These are phyloP conservation scores for Scartelaos histophorus DNA, from an alignment of 2,113 vertebrate genomes.

Conservation along the genomic window DNA sequence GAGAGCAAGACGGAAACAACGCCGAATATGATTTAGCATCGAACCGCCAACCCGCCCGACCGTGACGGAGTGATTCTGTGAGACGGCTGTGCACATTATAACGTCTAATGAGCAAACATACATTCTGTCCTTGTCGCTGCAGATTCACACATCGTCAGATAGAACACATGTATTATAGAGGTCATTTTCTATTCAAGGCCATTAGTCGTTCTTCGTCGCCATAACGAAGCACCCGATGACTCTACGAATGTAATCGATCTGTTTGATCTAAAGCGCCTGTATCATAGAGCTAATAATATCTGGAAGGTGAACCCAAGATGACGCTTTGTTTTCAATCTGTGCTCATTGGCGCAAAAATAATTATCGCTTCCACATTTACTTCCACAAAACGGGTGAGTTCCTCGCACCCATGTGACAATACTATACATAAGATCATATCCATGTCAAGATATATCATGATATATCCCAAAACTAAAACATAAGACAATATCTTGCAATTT, in stretches of 20 bases:
- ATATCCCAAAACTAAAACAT: no score
- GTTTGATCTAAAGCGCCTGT: neutral
- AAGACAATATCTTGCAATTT: no score
- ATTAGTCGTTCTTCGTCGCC: conserved; percentile 10
- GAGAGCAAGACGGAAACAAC: neutral
- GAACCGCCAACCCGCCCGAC: neutral
- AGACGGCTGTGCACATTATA: neutral
- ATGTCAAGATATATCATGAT: no score
- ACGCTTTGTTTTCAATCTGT: no score
- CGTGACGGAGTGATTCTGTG: neutral
- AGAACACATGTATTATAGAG: neutral
- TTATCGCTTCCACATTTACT: no score
- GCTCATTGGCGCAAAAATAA: no score
- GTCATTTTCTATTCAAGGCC: conserved; percentile 1
- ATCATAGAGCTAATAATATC: no score
- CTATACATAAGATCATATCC: no score
- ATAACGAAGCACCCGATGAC: conserved; percentile 6
- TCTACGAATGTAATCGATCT: conserved; percentile 24
- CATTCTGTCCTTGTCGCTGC: neutral
- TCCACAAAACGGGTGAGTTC: no score
- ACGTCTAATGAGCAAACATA: neutral
- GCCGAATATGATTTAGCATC: neutral
- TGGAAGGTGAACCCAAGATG: no score
- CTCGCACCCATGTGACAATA: no score
- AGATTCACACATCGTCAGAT: neutral